These are phyloP conservation scores for Astreopora myriophthalma DNA, from an alignment of 64 coral and sea anemone genomes.

Conservation along the genomic window DNA sequence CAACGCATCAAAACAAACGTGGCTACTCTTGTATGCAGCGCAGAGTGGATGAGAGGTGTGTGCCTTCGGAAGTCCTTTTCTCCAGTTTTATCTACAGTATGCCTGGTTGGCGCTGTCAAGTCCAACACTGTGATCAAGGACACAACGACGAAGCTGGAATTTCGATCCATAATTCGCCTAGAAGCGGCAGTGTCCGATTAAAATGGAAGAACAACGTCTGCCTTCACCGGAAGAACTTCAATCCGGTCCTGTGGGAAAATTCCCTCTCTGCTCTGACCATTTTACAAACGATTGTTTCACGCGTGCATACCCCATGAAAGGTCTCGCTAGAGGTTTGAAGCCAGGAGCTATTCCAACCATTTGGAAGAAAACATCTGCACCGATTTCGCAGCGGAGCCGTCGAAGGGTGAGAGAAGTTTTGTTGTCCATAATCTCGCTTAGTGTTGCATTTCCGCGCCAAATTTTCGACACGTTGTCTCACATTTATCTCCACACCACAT, in stretches of 20 bases:
- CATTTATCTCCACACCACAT: neutral
- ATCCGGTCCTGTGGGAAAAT: no score
- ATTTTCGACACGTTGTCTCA: neutral
- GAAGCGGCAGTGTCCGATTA: neutral
- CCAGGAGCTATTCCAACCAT: conserved; percentile 33
- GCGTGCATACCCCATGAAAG: neutral
- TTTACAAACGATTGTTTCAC: conserved; percentile 32
- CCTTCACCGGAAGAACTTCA: neutral
- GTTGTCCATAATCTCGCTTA: neutral
- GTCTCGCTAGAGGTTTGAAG: neutral
- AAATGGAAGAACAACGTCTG: neutral
- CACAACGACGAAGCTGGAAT: neutral
- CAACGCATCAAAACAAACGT: neutral
- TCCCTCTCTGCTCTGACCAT: neutral
- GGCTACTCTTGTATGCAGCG: neutral
- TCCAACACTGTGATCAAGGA: neutral
- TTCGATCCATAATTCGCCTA: neutral
- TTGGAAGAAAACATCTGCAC: conserved; percentile 34
- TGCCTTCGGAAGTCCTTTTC: neutral
- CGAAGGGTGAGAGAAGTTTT: neutral
- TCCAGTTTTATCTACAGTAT: neutral
- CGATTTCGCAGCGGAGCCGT: conserved; percentile 13
- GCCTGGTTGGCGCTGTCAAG: neutral
- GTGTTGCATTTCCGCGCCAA: no score
- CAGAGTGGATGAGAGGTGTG: neutral